Conservation (phyloP, 2,888 invertebrate genomes). For the Lasius fuliginosus region DNA sequence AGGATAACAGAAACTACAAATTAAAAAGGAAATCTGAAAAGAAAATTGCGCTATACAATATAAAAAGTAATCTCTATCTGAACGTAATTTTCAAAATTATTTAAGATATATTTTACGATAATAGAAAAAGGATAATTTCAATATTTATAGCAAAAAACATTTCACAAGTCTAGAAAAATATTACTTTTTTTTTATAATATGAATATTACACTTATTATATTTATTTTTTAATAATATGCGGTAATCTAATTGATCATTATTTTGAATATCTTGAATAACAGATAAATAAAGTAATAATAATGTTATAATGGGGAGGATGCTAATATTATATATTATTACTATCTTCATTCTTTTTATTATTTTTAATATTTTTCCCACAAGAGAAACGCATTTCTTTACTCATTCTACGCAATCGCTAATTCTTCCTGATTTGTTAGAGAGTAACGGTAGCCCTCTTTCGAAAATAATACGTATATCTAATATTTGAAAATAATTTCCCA, state of each 20-base stretch:
- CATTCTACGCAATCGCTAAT: neutral
- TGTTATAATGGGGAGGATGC: neutral
- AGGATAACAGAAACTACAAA: constrained; percentile 47
- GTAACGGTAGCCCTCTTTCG: neutral
- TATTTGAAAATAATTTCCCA: constrained; percentile 4
- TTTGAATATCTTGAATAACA: neutral
- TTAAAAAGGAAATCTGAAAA: neutral
- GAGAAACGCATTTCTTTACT: neutral
- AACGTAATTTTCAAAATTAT: neutral
- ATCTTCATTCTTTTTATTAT: neutral
- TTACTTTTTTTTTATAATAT: neutral
- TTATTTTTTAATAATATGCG: no score
- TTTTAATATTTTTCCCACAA: neutral
- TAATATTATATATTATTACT: neutral
- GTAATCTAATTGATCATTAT: no score
- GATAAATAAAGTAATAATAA: neutral
- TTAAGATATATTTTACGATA: neutral
- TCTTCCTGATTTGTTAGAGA: neutral
- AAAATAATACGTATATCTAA: constrained; percentile 13
- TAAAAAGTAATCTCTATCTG: neutral
- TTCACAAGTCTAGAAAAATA: neutral
- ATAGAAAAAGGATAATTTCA: neutral
- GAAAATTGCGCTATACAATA: neutral
- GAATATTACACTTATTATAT: neutral
- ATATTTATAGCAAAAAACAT: neutral